A percentile compares a stretch with the other conserved stretches of the same genome.
Evolutionary conservation across 1,140 invertebrate species (phyloP).

Genomic region (Halyomorpha halys): DNA sequence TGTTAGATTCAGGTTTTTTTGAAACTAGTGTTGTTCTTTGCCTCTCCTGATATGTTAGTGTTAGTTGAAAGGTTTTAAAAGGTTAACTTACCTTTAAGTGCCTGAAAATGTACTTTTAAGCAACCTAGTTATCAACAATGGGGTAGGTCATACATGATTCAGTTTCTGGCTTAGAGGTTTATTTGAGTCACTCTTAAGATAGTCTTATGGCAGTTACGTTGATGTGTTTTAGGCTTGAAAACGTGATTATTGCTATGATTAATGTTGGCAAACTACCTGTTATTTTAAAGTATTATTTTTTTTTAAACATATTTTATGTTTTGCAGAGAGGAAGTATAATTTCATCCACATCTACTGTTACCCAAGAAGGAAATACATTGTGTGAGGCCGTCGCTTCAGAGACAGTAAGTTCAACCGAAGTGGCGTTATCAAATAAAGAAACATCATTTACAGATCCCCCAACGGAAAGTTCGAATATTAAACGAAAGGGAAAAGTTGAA

Average conservation of each 20-base stretch:
- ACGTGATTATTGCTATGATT: not conserved
- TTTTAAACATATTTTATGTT: not conserved
- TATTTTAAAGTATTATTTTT: not conserved
- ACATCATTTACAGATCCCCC: slow-evolving; percentile 22
- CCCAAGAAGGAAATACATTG: not conserved
- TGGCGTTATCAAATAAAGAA: slow-evolving; percentile 10
- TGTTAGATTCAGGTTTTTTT: too few relatives aligned
- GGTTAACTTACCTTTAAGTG: too few relatives aligned
- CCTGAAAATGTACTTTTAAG: too few relatives aligned
- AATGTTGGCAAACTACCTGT: not conserved
- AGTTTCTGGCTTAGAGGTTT: too few relatives aligned
- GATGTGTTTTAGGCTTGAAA: too few relatives aligned
- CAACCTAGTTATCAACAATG: too few relatives aligned
- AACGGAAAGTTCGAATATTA: not conserved
- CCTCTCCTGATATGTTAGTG: too few relatives aligned
- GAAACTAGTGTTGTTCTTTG: too few relatives aligned
- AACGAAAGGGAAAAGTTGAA: slow-evolving; percentile 21
- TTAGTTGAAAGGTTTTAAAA: too few relatives aligned
- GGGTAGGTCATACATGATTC: too few relatives aligned
- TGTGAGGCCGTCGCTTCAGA: not conserved
- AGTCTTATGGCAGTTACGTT: too few relatives aligned
- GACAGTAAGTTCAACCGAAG: not conserved
- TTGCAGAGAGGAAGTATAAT: slow-evolving; percentile 4
- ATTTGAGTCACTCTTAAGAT: too few relatives aligned
- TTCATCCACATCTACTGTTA: not conserved